These are phyloP conservation scores for Orthochromis indermauri DNA, from an alignment of 2,113 vertebrate species.

Conservation along the genomic window DNA sequence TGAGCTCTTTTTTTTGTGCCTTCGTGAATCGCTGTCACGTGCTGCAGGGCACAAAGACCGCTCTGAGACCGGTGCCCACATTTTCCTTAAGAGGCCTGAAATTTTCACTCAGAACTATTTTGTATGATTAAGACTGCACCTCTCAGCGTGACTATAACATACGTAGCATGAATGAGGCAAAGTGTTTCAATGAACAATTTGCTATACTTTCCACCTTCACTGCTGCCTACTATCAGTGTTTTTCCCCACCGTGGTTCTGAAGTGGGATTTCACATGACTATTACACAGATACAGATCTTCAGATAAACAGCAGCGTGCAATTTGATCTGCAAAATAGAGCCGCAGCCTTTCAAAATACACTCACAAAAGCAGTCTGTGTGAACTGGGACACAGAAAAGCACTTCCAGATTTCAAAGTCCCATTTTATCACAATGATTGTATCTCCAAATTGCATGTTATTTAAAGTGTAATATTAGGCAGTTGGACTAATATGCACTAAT, in stretches of 20 bases:
- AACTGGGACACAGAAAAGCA: constrained; percentile 32
- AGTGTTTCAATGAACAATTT: constrained; percentile 12
- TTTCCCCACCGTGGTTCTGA: background rate
- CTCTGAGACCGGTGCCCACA: background rate
- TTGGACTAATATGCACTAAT: constrained; percentile 32
- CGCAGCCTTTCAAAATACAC: background rate
- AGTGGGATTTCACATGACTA: constrained; percentile 29
- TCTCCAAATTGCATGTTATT: constrained; percentile 24
- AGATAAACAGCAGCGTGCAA: constrained; percentile 32
- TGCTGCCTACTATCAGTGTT: background rate
- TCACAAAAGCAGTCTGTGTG: constrained; percentile 30
- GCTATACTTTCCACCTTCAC: constrained; percentile 7
- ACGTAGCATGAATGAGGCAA: background rate
- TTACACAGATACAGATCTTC: constrained; percentile 58
- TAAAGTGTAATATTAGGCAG: constrained; percentile 38
- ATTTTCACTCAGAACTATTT: constrained; percentile 24
- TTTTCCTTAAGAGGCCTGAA: constrained; percentile 30
- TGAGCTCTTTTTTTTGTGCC: background rate
- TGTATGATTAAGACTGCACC: constrained; percentile 29
- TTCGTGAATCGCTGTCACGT: background rate
- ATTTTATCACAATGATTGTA: constrained; percentile 26
- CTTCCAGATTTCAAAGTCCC: constrained; percentile 35
- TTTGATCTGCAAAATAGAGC: constrained; percentile 8
- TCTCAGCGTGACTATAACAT: background rate
- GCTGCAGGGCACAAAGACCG: background rate